Conservation (phyloP, 1,140 invertebrate species). For the Aplysia californica region DNA sequence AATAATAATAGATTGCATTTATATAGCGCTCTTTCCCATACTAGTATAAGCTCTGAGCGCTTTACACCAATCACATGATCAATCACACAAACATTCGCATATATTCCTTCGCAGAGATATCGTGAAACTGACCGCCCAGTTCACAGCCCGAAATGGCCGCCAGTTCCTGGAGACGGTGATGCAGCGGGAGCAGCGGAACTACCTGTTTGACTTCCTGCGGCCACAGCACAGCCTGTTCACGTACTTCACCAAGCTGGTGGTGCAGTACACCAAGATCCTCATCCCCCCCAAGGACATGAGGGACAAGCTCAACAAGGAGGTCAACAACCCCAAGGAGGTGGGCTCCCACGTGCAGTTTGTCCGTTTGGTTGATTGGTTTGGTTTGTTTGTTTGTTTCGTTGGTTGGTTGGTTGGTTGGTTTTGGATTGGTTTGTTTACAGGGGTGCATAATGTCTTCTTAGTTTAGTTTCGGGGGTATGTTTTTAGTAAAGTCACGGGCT, state of each 20-base stretch:
- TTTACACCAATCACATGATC: too few species aligned
- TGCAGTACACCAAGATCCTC: constrained; percentile 97
- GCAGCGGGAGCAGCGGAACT: constrained; percentile 98
- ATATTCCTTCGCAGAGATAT: too few species aligned
- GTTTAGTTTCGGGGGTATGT: too few species aligned
- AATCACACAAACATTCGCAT: too few species aligned
- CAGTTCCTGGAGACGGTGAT: constrained; percentile 98
- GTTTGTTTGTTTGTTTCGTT: too few species aligned
- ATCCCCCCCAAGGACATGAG: constrained; percentile 94
- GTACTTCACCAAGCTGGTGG: constrained; percentile 97
- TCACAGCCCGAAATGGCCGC: constrained; percentile 97
- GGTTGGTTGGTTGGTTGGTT: too few species aligned
- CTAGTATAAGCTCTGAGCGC: too few species aligned
- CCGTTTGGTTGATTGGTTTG: neutral
- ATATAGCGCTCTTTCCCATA: too few species aligned
- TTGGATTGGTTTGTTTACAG: too few species aligned
- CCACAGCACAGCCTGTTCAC: constrained; percentile 99
- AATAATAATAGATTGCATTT: too few species aligned
- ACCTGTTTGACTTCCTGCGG: constrained; percentile 98
- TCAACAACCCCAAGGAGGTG: constrained; percentile 75
- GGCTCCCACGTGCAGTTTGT: neutral
- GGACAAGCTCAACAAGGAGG: constrained; percentile 83
- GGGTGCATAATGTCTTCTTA: too few species aligned
- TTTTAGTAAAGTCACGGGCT: too few species aligned
- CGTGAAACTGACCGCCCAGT: constrained; percentile 98